Evolutionary conservation across 2,113 vertebrate species (phyloP), one percentile per base, ranked within the genome.

Genomic region (Podiceps cristatus): DNA sequence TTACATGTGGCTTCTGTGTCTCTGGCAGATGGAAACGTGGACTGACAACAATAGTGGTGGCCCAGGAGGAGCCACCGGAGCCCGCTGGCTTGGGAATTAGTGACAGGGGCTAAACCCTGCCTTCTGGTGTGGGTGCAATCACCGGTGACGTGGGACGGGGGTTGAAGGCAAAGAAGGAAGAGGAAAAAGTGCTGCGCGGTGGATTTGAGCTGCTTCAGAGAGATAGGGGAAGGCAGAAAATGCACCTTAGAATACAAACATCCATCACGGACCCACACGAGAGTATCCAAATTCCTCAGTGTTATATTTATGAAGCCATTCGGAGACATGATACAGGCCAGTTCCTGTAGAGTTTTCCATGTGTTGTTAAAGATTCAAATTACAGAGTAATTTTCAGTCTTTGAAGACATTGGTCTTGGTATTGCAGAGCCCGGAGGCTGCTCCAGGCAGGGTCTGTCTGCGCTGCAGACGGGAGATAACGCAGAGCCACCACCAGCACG

Each of bases 341-440:
- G 96, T 58, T 91, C 93, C 28, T 40, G 93, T 20, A 59, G 89
- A 24, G 89, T 71, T 91, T 90, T 58, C 94, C 93, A 62, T 71
- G 83, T 80, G 93, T 52, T 63, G 83, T 94, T 96, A 84, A 93
- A 95, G 96, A 94, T 89, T 96, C 93, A 63, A 95, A 89, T 94
- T 89, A 78, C 94, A 95, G 96, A 89, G 96, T 37, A 55, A 76
- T 93, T 77, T 33, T 31, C 42, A 69, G 86, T 23, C 86, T 96
- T 95, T 96, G 94, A 96, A 97, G 94, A 27, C 31, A 3, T 3
- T 18, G 86, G 55, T 66, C 88, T 33, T 72, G 94, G 91, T 37
- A 67, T 35, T 12, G 96, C 77, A 0, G 72, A 73, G 96, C 93
- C 88, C 9, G 50, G 81, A 92, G 96, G 94, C 95, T 87, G 92